Conservation (phyloP, 1,140 invertebrate species). For the Saccostrea cuccullata region DNA sequence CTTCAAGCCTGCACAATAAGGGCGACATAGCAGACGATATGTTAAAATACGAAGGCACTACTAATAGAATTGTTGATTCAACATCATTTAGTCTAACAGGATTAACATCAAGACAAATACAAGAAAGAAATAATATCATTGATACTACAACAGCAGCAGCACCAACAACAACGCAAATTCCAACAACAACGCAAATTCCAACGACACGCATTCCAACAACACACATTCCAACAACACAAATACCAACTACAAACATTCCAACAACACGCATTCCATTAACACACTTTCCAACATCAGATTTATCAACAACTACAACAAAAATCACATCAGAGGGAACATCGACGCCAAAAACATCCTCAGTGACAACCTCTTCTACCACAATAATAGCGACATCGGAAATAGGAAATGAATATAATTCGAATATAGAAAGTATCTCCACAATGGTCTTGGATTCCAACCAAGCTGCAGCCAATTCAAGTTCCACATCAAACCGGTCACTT, state of each 20-base stretch:
- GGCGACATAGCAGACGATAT: background rate
- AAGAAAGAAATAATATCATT: background rate
- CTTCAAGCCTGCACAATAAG: background rate
- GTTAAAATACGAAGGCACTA: slow-evolving; percentile 4
- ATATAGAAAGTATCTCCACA: background rate
- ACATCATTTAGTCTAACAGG: background rate
- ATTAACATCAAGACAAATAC: background rate
- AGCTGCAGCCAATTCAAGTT: background rate
- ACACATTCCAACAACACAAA: background rate
- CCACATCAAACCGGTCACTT: background rate
- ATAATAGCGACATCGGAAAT: background rate
- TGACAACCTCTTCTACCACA: background rate
- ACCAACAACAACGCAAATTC: background rate
- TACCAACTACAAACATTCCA: background rate
- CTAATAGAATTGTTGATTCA: slow-evolving; percentile 17
- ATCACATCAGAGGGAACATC: background rate
- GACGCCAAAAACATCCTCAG: background rate
- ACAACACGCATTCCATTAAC: background rate
- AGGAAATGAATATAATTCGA: background rate
- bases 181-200: background rate
- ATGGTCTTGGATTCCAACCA: background rate
- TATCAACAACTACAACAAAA: background rate
- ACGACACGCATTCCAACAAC: background rate
- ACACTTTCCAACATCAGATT: background rate
- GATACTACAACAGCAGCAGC: background rate